Conservation (phyloP, 37 sponge, comb jelly and placozoan species). For the Halichondria panicea region DNA sequence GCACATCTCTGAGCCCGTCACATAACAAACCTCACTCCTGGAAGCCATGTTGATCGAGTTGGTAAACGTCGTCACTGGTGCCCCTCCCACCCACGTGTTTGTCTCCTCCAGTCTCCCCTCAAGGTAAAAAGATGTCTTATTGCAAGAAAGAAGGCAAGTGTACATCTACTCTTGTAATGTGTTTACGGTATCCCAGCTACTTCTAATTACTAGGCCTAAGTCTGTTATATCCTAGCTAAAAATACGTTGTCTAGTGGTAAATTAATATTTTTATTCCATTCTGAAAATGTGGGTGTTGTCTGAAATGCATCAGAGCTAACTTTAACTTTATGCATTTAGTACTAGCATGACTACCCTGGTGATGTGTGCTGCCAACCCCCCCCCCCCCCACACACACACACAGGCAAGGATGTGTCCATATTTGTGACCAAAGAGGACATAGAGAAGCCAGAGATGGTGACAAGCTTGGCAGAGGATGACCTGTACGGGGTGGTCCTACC, state of each 20-base stretch:
- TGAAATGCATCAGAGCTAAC: too few relatives aligned
- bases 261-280: too few relatives aligned
- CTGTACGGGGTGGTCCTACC: slow-evolving; percentile 77
- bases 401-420: slow-evolving; percentile 77
- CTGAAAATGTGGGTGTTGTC: too few relatives aligned
- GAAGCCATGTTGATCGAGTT: background rate
- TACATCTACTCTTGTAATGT: background rate
- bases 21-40: background rate
- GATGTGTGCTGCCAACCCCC: background rate
- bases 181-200: background rate
- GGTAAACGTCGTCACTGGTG: background rate
- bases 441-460: slow-evolving; percentile 47
- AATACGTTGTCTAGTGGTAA: background rate
- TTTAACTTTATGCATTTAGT: too few relatives aligned
- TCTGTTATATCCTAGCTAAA: background rate
- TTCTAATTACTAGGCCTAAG: background rate
- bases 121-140: slow-evolving; percentile 64
- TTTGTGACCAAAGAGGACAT: slow-evolving; percentile 85
- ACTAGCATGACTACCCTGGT: too few relatives aligned
- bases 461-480: slow-evolving; percentile 47
- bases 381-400: background rate
- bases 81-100: background rate
- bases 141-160: slow-evolving; percentile 70
- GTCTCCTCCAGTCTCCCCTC: background rate
- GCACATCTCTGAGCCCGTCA: background rate